Base-by-base conservation (phyloP, 2,888 invertebrate genomes). In the Ectobius pallidus region DNA sequence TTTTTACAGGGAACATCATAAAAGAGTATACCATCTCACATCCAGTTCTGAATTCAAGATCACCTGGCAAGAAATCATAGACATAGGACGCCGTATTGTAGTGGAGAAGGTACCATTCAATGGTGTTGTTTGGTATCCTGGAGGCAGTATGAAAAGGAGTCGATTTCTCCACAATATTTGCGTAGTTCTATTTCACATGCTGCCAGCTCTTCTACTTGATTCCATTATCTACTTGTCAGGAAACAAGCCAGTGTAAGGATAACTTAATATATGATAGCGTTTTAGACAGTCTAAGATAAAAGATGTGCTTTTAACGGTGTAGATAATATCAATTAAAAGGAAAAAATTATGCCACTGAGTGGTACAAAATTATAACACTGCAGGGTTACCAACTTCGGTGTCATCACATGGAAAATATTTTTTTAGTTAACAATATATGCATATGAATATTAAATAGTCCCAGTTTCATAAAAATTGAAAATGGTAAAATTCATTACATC, bases 171-270 rank as follows among this genome's bases (percentile, higher is more conserved):
- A 97, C 83, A 91, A 91, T 79, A 87, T 96, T 75, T 94, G 93
- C 81, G 89, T 93, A 76, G 83, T 96, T 70, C 85, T 97, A 72
- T 95, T 95, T 84, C 99, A 99, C 83, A 91, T 93, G 86, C 82
- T 97, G 63, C 98, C 98, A 0, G 98, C 98, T 0, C 86, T 96
- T 72, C 81, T 96, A 62, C 87, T 95, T 34, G 99, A 99, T 81
- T 83, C 89, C 0, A 82, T 95, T 0, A 88, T 94, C 42, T 88
- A 90, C 79, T 84, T 96, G 55, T 84, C 94, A 0, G 96, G 98
- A 65, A 91, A 94, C 80, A 94, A 95, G 79, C 95, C 96, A 76
- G 87, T 94, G 95, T 95, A 84, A 89, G 92, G 88, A 74, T 7
- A 49, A 32, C 6, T 11, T 7, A 34, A 34, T 34, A 34, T n/a